phyloP scores from a whole-genome alignment of 2,797 vertebrate genomes.

The Apodemus agrarius region DNA sequence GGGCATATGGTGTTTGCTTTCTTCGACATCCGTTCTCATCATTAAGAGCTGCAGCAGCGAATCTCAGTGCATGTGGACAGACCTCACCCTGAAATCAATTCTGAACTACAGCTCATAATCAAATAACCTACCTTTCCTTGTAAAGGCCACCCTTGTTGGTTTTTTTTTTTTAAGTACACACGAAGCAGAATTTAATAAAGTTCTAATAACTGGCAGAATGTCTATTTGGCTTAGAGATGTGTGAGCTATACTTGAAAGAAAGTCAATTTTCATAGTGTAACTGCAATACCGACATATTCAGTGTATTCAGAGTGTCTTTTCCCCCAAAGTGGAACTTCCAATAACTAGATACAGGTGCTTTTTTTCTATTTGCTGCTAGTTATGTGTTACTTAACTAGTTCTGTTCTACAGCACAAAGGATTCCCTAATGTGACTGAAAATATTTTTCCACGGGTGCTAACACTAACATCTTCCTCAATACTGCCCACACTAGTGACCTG shows the following conservation, averaged over 20 bases:
- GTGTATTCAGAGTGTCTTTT: neutral
- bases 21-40: constrained; percentile 74
- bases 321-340: constrained; percentile 37
- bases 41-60: constrained; percentile 75
- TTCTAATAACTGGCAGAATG: constrained; percentile 69
- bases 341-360: constrained; percentile 34
- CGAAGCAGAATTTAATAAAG: constrained; percentile 70
- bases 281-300: constrained; percentile 57
- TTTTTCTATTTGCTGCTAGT: constrained; percentile 44
- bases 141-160: constrained; percentile 52
- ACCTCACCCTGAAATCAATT: constrained; percentile 57
- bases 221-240: constrained; percentile 64
- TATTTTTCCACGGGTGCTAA: neutral
- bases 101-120: constrained; percentile 59
- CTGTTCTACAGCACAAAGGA: constrained; percentile 39
- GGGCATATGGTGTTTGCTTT: constrained; percentile 78
- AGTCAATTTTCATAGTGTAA: constrained; percentile 64
- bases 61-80: constrained; percentile 66
- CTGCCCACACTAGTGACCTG: neutral
- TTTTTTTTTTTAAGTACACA: constrained; percentile 23
- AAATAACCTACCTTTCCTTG: constrained; percentile 46
- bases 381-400: constrained; percentile 48
- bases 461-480: neutral
- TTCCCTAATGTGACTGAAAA: constrained; percentile 40
- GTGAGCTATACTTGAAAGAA: constrained; percentile 68